Base-by-base conservation (phyloP, 1,140 invertebrate genomes). In the Euura saliciscinereae region DNA sequence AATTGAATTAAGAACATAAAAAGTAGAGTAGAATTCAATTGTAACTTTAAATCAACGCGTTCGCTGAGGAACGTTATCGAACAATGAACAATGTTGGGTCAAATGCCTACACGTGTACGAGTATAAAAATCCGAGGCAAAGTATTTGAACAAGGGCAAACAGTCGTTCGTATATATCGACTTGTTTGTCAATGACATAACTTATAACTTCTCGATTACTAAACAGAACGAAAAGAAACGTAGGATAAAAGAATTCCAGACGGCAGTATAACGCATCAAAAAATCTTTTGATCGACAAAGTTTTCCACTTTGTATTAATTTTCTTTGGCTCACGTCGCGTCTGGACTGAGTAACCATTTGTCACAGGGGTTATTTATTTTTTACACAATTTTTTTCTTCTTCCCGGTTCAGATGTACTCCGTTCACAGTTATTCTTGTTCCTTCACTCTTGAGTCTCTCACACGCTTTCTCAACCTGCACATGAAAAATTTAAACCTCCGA, bases 181-280 rank as follows among this genome's bases (percentile, higher is more conserved):
- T 59, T 59, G 51, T 59, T 59, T 59, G 51, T 59, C 51, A 59
- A 11, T 59, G 51, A 59, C 10, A 59, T 59, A 59, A 59, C 51
- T 28, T 28, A 28, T 59, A 28, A 28, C 28, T 28, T 59, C 51
- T 59, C 51, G 51, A 59, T 59, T 59, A n/a, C 8, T n/a, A 8
- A 8, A 59, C 8, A 8, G 51, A 59, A 59, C 51, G n/a, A 59
- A 59, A 59, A 59, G 51, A 59, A 59, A 10, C 8, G 8, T 59
- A 59, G 51, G 51, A 59, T 6, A n/a, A 59, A 59, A 59, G 51
- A 59, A 59, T n/a, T 59, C 4, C 51, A 59, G 51, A 8, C 10
- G 5, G 8, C 51, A n/a, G 13, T 59, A 59, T 11, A 6, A 59
- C 13, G 51, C 13, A 6, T 59, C 51, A 59, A 59, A 59, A 59